Percentiles rank a stretch among this genome's conserved stretches.
These are phyloP conservation scores for Pantherophis guttatus DNA, from an alignment of 2,113 vertebrate genomes.

Conservation along the genomic window DNA sequence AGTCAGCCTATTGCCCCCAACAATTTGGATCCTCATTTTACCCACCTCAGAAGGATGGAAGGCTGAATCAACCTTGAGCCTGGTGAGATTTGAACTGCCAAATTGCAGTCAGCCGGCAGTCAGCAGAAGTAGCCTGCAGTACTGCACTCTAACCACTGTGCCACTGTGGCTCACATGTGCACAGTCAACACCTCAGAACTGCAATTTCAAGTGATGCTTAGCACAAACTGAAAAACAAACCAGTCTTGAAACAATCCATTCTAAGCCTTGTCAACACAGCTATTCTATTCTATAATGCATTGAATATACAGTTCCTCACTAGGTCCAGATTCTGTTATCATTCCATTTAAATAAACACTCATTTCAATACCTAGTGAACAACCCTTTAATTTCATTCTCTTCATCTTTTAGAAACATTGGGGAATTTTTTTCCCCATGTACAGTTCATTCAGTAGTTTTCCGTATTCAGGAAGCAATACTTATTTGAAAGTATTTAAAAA, in stretches of 20 bases:
- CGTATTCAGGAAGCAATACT: neutral
- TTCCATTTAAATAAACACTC: neutral
- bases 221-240: neutral
- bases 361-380: neutral
- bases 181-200: neutral
- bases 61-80: no score
- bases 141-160: no score
- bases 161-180: neutral
- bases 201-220: neutral
- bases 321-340: neutral
- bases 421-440: neutral
- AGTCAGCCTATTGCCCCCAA: no score
- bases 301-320: neutral
- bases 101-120: no score
- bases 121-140: no score
- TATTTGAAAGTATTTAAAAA: neutral
- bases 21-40: no score
- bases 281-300: neutral
- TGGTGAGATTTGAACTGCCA: no score
- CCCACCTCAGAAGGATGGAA: no score
- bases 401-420: neutral
- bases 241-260: neutral
- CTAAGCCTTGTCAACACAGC: neutral
- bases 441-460: neutral
- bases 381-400: neutral